Conservation (phyloP, 1,140 invertebrate genomes). For the Lepeophtheirus salmonis region DNA sequence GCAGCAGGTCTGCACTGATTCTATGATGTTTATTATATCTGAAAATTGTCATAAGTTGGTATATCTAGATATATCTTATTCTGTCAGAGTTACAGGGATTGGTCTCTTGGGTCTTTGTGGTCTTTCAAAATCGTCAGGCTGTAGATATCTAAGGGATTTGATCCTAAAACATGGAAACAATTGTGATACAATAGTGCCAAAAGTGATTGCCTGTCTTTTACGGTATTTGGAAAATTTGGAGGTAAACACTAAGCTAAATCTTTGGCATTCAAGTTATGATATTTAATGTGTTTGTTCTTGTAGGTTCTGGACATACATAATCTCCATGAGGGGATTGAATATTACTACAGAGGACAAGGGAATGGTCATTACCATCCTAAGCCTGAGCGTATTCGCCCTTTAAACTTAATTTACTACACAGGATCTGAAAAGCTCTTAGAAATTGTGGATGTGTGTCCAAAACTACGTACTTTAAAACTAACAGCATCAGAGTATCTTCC, state of each 20-base stretch:
- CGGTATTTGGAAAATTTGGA: background rate
- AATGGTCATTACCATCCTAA: slow-evolving; percentile 9
- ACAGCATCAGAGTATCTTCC: background rate
- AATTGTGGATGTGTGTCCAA: slow-evolving; percentile 7
- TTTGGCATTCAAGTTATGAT: no score
- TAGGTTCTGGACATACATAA: slow-evolving; percentile 5
- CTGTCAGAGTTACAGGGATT: slow-evolving; percentile 4
- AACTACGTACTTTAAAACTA: slow-evolving; percentile 3
- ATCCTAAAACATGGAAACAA: slow-evolving; percentile 1
- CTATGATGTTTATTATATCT: slow-evolving; percentile 8
- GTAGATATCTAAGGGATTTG: slow-evolving; percentile 14
- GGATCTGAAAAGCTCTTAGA: slow-evolving; percentile 2
- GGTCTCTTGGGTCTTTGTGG: slow-evolving; percentile 13
- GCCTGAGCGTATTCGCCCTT: slow-evolving; percentile 2
- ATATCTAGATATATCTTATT: slow-evolving; percentile 13
- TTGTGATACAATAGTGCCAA: background rate
- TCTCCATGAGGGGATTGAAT: slow-evolving; percentile 8
- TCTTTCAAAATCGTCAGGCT: background rate
- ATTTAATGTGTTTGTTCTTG: background rate
- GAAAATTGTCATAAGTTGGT: background rate
- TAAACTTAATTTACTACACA: slow-evolving; percentile 9
- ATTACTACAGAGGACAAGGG: background rate
- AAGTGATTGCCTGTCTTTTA: slow-evolving; percentile 5
- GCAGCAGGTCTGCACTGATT: background rate
- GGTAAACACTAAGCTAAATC: no score